Evolutionary conservation across 2,888 invertebrate genomes (phyloP).

Genomic region (Harpagoxenus sublaevis): DNA sequence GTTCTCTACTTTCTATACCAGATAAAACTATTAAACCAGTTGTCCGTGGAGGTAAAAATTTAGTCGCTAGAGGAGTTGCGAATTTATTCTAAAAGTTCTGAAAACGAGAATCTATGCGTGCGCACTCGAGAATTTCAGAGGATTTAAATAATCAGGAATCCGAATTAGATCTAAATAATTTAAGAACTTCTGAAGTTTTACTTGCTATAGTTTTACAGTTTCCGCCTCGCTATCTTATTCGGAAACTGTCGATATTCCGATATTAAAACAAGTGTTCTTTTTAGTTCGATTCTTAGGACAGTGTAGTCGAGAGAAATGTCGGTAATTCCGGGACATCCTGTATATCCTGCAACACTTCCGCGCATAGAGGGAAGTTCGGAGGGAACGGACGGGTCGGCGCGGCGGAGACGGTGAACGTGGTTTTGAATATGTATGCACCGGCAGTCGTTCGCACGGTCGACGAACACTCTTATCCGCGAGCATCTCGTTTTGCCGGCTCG

Average conservation of each 20-base stretch:
- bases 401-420: conserved; percentile 17
- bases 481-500: conserved; percentile 58
- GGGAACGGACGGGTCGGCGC: conserved; percentile 31
- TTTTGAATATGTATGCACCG: conserved; percentile 55
- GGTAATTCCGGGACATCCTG: conserved; percentile 27
- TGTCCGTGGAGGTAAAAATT: conserved; percentile 2
- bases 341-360: conserved; percentile 31
- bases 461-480: conserved; percentile 66
- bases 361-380: conserved; percentile 13
- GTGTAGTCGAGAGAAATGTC: conserved; percentile 11
- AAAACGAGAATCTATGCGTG: background rate
- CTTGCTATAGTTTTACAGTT: background rate
- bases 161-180: background rate
- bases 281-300: background rate
- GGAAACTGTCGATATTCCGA: background rate
- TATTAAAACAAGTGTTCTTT: background rate
- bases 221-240: background rate
- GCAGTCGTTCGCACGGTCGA: conserved; percentile 62
- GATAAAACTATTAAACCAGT: background rate
- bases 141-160: background rate
- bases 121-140: background rate
- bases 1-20: background rate
- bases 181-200: background rate
- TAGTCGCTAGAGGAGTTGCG: background rate
- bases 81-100: background rate